Base-by-base conservation (phyloP, 2,113 vertebrate genomes). In the Xenopus borealis region DNA sequence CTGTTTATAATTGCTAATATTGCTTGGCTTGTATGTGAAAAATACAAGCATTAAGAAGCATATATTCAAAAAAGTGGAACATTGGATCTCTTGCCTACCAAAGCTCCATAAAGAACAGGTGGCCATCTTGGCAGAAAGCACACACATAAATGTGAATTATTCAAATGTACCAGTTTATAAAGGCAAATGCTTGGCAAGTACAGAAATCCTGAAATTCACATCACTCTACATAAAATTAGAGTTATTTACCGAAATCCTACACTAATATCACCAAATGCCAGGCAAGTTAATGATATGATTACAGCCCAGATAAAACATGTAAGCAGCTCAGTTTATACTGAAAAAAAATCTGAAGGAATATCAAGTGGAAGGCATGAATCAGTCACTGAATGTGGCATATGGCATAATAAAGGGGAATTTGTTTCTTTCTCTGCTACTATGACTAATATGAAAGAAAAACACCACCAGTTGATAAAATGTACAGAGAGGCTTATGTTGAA, bases 1-100 rank as follows among this genome's bases (percentile, higher is more conserved):
- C 74, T 70, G 50, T 64, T 77, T 77, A 77, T 77, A 77, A 70
- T 70, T 77, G 66, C 66, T 70, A 33, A 52, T 57, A 77, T 77
- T 55, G 74, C 33, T 77, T 70, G 67, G 67, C 68, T 45, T 64
- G 62, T 64, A 40, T 63, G 66, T 45, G 67, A 64, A 64, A 77
- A 64, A 62, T 70, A 70, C 67, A 44, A 77, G 58, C 47, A 45
- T 46, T 66, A 23, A 75, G 65, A 52, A 65, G 72, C 66, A 69
- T 58, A 77, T 77, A n/a, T 64, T 62, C 63, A 68, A 69, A 75
- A 75, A 53, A 66, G 66, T 69, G 69, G 73, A 55, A 75, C 73
- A 69, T 53, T 70, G 74, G 30, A 47, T 40, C 47, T 16, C 33
- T 18, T 69, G 73, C 73, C 66, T 62, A 75, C 73, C 58, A 69